These are phyloP conservation scores for Achroia grisella DNA, from an alignment of 1,140 invertebrate genomes.

Conservation along the genomic window DNA sequence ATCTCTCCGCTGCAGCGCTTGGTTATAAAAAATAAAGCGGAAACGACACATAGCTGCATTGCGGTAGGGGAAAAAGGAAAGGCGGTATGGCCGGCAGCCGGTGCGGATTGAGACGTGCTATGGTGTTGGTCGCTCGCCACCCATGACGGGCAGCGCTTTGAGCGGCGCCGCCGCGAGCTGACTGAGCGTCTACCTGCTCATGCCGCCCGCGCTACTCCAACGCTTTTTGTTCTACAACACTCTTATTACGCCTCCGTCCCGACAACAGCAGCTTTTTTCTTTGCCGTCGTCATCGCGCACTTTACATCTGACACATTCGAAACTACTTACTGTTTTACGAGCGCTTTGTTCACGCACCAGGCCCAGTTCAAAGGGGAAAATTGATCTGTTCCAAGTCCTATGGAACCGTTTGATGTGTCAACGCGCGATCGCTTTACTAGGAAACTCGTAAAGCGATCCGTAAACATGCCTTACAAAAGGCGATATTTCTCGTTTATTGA, in stretches of 20 bases:
- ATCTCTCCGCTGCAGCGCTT: slow-evolving; percentile 65
- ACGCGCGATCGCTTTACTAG: slow-evolving; percentile 27
- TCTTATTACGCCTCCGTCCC: slow-evolving; percentile 65
- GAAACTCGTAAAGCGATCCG: slow-evolving; percentile 16
- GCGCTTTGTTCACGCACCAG: slow-evolving; percentile 42
- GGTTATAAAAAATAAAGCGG: slow-evolving; percentile 70
- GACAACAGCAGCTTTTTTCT: slow-evolving; percentile 37
- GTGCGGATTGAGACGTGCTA: slow-evolving; percentile 65
- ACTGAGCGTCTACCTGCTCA: slow-evolving; percentile 58
- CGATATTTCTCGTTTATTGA: slow-evolving; percentile 39
- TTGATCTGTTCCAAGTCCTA: slow-evolving; percentile 49
- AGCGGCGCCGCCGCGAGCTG: slow-evolving; percentile 77
- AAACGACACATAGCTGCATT: slow-evolving; percentile 74
- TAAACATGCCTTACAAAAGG: slow-evolving; percentile 25
- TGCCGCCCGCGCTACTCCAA: slow-evolving; percentile 31
- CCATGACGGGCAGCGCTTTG: slow-evolving; percentile 79
- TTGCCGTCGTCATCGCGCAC: slow-evolving; percentile 32
- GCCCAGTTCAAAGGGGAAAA: slow-evolving; percentile 54
- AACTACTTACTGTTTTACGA: slow-evolving; percentile 66
- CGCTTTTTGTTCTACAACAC: slow-evolving; percentile 61
- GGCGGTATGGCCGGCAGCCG: slow-evolving; percentile 58
- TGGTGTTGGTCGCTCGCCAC: slow-evolving; percentile 76
- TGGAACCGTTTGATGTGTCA: slow-evolving; percentile 49
- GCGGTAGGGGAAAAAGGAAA: slow-evolving; percentile 73
- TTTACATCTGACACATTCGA: slow-evolving; percentile 62